Percentiles rank a stretch among this genome's conserved stretches.
Conservation (phyloP, 2,113 vertebrate genomes). For the Meleagris gallopavo region DNA sequence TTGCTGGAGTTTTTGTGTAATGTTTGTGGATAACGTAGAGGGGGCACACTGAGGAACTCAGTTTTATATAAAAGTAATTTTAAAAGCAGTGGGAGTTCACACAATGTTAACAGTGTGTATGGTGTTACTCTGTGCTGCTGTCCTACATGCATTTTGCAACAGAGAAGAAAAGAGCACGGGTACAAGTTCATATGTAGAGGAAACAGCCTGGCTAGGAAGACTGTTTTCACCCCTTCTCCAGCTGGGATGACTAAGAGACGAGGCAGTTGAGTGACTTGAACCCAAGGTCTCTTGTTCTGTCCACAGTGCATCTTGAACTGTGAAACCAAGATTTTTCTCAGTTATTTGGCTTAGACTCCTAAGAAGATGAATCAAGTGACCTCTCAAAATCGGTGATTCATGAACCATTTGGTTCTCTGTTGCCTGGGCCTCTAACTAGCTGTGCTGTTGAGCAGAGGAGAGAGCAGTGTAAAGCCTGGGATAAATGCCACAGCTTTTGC, state of each 20-base stretch:
- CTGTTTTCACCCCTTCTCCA: neutral
- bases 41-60: neutral
- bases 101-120: accelerated
- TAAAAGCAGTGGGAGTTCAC: neutral
- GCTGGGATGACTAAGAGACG: conserved; percentile 34
- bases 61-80: neutral
- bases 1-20: neutral
- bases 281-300: conserved; percentile 48
- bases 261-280: conserved; percentile 60
- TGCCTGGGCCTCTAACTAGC: conserved; percentile 37
- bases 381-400: conserved; percentile 39
- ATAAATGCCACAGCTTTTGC: neutral
- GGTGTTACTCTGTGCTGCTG: neutral
- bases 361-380: conserved; percentile 52
- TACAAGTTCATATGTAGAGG: neutral
- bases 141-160: neutral
- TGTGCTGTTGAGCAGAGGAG: neutral
- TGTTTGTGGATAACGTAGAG: neutral
- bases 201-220: neutral
- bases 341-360: conserved; percentile 21
- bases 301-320: conserved; percentile 50
- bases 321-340: conserved; percentile 53
- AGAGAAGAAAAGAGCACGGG: neutral
- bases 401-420: conserved; percentile 13
- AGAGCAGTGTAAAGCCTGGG: neutral